Base-by-base conservation (phyloP, 2,888 invertebrate species). In the Pyrgus malvae region DNA sequence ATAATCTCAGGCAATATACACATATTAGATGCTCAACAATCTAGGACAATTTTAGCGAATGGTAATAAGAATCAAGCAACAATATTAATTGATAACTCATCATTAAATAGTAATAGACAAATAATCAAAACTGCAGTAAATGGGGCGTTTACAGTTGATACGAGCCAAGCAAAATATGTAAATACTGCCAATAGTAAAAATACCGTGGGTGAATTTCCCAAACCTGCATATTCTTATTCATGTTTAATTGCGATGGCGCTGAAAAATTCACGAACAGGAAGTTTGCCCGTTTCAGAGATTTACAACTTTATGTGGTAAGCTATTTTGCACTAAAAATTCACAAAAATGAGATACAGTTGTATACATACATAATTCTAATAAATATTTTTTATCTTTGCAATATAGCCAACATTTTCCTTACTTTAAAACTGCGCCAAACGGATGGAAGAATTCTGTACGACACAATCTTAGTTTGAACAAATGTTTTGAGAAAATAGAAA, bases 401-500 rank as follows among this genome's bases (percentile, higher is more conserved):
- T n/a, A n/a, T n/a, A 97, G 97, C 80, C 97, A 98, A 83, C 98
- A 99, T 81, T 99, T 99, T 78, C 99, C 99, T 0, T 99, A 98
- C 82, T 99, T 99, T 82, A 98, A 98, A 89, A 98, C 98, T 1
- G 99, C 99, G 7, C 99, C 98, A 16, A 97, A 96, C 76, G 99
- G 99, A 11, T 99, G 99, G 99, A 99, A 99, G 88, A 99, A 99
- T 80, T 99, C 99, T 2, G 99, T 99, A 0, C 92, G 99, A 65
- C 99, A 99, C 80, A 99, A 99, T 90, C 91, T 99, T 66, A 98
- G 98, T 64, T 85, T 99, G 67, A 99, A 99, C 89, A 99, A 99
- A 87, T 99, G 99, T 88, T 99, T 99, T 83, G 98, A 98, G 75
- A 99, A 99, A 83, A 98, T 99, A 60, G 98, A 99, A 75, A 97